A percentile compares a stretch with the other conserved stretches of the same genome.
These are phyloP conservation scores for Enteromius mattozi DNA, from an alignment of 2,797 vertebrate species.

Conservation along the genomic window DNA sequence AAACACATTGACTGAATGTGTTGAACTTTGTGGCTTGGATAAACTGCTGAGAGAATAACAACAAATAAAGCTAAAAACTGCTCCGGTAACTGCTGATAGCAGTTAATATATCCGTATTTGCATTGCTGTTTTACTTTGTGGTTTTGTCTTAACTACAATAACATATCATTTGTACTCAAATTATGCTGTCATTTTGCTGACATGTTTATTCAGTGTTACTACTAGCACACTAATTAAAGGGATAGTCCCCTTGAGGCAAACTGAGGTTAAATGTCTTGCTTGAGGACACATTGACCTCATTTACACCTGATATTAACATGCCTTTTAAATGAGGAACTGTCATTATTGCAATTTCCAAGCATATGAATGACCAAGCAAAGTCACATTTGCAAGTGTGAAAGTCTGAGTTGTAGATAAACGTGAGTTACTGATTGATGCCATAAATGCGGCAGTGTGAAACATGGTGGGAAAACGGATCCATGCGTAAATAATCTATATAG, in stretches of 20 bases:
- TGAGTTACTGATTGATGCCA: background rate
- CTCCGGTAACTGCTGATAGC: background rate
- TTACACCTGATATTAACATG: background rate
- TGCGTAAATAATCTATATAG: background rate
- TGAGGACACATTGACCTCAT: background rate
- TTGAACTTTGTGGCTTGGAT: background rate
- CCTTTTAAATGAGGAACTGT: background rate
- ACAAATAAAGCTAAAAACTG: background rate
- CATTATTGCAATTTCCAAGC: background rate
- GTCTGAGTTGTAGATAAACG: background rate
- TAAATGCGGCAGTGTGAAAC: too few species aligned
- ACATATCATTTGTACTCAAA: background rate
- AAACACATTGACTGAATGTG: background rate
- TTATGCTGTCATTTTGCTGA: background rate
- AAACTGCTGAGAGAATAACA: constrained; percentile 1
- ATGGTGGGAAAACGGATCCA: background rate
- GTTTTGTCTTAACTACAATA: background rate
- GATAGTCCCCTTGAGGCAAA: background rate
- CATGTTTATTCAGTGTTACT: background rate
- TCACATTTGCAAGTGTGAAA: background rate
- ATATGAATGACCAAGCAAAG: background rate
- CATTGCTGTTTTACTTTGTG: background rate
- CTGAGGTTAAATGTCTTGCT: background rate
- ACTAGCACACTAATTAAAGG: background rate
- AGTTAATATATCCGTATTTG: background rate